phyloP scores from a whole-genome alignment of 2,113 vertebrate species.

The Jaculus jaculus region DNA sequence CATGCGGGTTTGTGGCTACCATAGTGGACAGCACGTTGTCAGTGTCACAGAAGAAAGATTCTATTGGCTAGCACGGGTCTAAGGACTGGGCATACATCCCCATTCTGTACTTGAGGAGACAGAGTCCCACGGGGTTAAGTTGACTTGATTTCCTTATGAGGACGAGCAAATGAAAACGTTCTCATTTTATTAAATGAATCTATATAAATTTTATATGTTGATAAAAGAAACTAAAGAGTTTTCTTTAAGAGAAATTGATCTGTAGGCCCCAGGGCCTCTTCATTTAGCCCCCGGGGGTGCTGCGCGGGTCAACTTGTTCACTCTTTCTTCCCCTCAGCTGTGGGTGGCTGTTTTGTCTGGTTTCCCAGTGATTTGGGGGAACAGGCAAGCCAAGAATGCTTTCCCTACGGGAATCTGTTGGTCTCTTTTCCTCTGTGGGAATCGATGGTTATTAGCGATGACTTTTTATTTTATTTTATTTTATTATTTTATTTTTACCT shows the following conservation, averaged over 20 bases:
- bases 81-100: not conserved
- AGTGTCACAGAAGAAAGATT: not conserved
- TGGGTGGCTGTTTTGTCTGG: not conserved
- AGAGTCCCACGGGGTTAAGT: not conserved
- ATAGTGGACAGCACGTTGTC: not conserved
- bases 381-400: not conserved
- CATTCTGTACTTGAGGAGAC: conserved; percentile 12
- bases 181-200: not conserved
- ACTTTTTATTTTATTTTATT: too few species aligned
- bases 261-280: not conserved
- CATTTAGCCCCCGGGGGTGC: not conserved
- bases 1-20: not conserved
- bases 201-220: too few species aligned
- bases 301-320: not conserved
- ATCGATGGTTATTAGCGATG: not conserved
- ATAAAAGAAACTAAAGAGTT: not conserved
- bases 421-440: not conserved
- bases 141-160: not conserved
- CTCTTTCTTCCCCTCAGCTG: not conserved
- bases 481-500: not conserved
- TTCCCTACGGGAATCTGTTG: not conserved
- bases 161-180: not conserved
- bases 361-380: not conserved
- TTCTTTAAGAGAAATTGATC: not conserved
- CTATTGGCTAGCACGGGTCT: not conserved